Evolutionary conservation across 2,113 vertebrate genomes (phyloP).

Genomic region (Hemicordylus capensis): DNA sequence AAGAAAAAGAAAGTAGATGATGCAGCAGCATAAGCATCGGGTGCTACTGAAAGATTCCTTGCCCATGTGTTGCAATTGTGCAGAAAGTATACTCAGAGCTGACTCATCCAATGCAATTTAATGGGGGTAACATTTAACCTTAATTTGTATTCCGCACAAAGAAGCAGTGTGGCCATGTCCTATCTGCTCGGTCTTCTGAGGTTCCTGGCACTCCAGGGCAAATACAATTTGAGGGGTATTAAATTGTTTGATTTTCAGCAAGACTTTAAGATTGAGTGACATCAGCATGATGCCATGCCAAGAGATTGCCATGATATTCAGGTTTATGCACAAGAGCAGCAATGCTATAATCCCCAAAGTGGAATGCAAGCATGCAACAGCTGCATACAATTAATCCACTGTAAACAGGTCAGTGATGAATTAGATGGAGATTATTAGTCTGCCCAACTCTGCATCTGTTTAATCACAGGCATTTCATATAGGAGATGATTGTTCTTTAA

Average conservation of each 20-base stretch:
- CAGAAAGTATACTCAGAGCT: not conserved
- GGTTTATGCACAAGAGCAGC: not conserved
- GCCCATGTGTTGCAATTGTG: not conserved
- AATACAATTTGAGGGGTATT: not conserved
- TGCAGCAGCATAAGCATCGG: not conserved
- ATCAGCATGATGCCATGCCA: not conserved
- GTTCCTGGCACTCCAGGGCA: not conserved
- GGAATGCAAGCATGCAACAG: not conserved
- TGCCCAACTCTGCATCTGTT: not conserved
- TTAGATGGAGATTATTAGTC: not conserved
- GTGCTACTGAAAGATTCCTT: not conserved
- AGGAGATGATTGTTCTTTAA: not conserved
- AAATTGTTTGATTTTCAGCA: not conserved
- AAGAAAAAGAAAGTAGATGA: not conserved
- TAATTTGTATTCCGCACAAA: not conserved
- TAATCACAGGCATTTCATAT: not conserved
- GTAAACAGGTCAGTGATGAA: not conserved
- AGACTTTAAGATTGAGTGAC: not conserved
- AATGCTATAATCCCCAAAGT: no score
- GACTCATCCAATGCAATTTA: not conserved
- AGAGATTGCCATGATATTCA: not conserved
- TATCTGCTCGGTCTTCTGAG: not conserved
- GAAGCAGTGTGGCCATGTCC: not conserved
- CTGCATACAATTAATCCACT: not conserved
- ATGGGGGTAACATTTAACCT: not conserved